phyloP scores from a whole-genome alignment of 2,797 vertebrate species.

The Poeciliopsis turneri region DNA sequence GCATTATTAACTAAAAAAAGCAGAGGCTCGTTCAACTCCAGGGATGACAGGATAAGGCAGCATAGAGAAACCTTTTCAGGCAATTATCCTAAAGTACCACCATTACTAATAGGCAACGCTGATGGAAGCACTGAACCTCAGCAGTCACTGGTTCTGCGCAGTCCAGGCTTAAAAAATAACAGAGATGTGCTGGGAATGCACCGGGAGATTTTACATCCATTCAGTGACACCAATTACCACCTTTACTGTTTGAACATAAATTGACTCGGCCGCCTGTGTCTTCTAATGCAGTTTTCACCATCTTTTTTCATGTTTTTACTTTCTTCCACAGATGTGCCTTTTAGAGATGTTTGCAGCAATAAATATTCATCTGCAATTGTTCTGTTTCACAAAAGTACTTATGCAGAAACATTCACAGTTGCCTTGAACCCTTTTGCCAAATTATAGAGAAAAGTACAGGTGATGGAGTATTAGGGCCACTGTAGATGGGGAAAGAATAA shows the following conservation, averaged over 20 bases:
- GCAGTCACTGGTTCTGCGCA: background rate
- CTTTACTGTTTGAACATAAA: constrained; percentile 16
- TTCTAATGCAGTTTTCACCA: constrained; percentile 4
- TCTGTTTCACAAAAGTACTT: constrained; percentile 22
- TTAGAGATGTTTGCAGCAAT: constrained; percentile 18
- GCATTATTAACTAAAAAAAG: constrained; percentile 6
- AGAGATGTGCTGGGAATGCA: constrained; percentile 1
- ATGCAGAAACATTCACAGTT: background rate
- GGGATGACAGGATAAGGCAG: constrained; percentile 2
- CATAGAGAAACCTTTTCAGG: constrained; percentile 7
- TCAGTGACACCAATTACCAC: constrained; percentile 3
- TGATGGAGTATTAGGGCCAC: background rate
- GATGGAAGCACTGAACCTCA: constrained; percentile 9
- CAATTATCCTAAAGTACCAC: constrained; percentile 17
- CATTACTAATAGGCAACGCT: constrained; percentile 11
- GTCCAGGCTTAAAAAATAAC: background rate
- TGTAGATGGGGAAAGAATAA: no score
- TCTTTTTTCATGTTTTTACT: constrained; percentile 10
- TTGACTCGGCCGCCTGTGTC: background rate
- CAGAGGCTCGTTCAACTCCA: background rate
- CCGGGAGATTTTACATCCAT: background rate
- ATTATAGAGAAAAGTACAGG: constrained; percentile 10
- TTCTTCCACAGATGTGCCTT: constrained; percentile 12
- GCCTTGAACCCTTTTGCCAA: constrained; percentile 5
- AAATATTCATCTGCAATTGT: constrained; percentile 31